Evolutionary conservation across 1,140 invertebrate genomes (phyloP).

Genomic region (Hesperophylax magnus): DNA sequence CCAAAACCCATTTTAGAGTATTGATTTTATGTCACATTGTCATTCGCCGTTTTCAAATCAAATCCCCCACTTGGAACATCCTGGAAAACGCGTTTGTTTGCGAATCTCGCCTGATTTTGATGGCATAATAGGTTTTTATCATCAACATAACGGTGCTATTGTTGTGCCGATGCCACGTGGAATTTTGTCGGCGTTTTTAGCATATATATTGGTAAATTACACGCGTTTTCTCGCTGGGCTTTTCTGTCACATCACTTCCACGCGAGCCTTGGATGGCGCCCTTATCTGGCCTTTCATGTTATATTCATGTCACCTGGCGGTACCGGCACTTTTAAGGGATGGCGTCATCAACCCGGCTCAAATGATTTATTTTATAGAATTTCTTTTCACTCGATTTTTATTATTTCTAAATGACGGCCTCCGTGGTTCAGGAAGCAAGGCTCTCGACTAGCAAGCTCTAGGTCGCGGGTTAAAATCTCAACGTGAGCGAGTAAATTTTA

Average conservation of each 20-base stretch:
- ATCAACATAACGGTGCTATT: not conserved
- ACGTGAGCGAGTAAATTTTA: no score
- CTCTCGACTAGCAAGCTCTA: no score
- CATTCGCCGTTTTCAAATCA: no score
- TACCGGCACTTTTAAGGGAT: not conserved
- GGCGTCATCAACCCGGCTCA: not conserved
- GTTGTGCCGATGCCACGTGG: not conserved
- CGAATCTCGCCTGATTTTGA: conserved; percentile 12
- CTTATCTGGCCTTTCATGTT: conserved; percentile 20
- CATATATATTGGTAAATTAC: conserved; percentile 43
- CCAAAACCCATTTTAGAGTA: no score
- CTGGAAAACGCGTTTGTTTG: not conserved
- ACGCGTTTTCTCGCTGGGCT: not conserved
- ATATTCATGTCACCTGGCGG: conserved; percentile 21
- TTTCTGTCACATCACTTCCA: not conserved
- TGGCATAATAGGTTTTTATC: conserved; percentile 10
- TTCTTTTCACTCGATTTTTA: no score
- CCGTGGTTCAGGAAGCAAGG: no score
- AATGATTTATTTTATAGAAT: not conserved
- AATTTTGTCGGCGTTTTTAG: conserved; percentile 7
- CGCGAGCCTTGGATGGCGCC: not conserved
- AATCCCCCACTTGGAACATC: no score
- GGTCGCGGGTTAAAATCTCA: no score
- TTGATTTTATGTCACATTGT: no score
- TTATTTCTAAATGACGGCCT: no score